Conservation (phyloP, 2,888 invertebrate genomes). For the Eilema depressum region DNA sequence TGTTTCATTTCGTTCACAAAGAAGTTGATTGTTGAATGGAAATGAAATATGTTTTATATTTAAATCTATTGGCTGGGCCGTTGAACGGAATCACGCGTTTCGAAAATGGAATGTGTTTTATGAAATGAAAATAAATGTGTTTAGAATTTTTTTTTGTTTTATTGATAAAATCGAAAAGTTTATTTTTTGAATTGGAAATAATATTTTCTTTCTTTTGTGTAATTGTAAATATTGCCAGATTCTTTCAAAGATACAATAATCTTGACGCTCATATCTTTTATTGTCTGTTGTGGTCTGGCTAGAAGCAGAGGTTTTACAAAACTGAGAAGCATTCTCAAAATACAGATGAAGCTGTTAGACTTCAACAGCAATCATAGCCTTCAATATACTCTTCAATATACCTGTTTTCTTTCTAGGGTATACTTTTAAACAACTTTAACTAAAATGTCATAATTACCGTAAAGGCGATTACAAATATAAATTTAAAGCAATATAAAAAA, state of each 20-base stretch:
- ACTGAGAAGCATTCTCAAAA: too few relatives aligned
- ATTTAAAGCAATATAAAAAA: neutral
- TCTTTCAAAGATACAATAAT: too few relatives aligned
- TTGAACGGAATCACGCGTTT: neutral
- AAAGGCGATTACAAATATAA: too few relatives aligned
- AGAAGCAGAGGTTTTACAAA: too few relatives aligned
- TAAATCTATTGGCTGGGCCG: neutral
- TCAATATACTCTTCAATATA: too few relatives aligned
- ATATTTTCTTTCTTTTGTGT: neutral
- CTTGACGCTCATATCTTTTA: too few relatives aligned
- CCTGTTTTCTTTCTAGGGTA: too few relatives aligned
- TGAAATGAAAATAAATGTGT: neutral
- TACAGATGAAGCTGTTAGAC: too few relatives aligned
- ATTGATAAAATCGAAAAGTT: neutral
- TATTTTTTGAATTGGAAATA: neutral
- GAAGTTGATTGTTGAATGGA: slow-evolving; percentile 11
- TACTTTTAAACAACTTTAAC: too few relatives aligned
- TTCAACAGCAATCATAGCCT: too few relatives aligned
- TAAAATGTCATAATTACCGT: too few relatives aligned
- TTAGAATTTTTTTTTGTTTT: neutral
- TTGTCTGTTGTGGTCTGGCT: too few relatives aligned
- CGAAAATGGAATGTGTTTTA: neutral
- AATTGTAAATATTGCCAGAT: neutral
- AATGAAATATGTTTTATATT: neutral
- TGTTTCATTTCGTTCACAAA: slow-evolving; percentile 6